Evolutionary conservation across 2,888 invertebrate species (phyloP), one percentile per base, ranked within the genome.

Genomic region (Ganaspis brasiliensis): DNA sequence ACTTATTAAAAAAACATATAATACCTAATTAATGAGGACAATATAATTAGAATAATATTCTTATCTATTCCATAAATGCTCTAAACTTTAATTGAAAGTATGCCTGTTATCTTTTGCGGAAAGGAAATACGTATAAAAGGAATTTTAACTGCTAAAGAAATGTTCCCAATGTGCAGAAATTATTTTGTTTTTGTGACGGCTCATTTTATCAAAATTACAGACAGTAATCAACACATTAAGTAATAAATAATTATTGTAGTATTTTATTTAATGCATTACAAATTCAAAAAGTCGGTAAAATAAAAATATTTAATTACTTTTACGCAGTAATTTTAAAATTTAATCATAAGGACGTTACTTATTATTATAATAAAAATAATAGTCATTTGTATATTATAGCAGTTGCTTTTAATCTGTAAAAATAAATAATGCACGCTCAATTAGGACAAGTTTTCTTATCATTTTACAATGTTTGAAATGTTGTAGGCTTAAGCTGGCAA

Each of bases 161-260:
- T 40, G 21, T 12, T 24, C 21, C 5, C 14, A 8, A 45, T 9
- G 40, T 67, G 45, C 14, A 9, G 21, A 57, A 55, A 72, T 56
- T 37, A 31, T 37, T 72, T 52, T 74, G 75, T 86, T 84, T 84
- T 80, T 84, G 80, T 59, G 79, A 79, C 78, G 78, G 82, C 74
- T 56, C 74, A 79, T 81, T 83, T 85, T 76, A 85, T 72, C 79
- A 81, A 77, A 75, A 55, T 74, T 77, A 78, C 77, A 80, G 84
- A 84, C 82, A 67, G 72, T 76, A 81, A 84, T 83, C 81, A 83
- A 79, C 80, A 81, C 82, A 83, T 85, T 83, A 80, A 85, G 80
- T 82, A 86, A 87, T 88, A 86, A 31, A 88, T 84, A 82, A 84
- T 84, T 81, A 79, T 3, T 12, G 73, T 81, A 85, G n/a, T n/a